A percentile compares a stretch with the other conserved stretches of the same genome.
phyloP scores from a whole-genome alignment of 2,113 vertebrate genomes.

The Sigmodon hispidus region DNA sequence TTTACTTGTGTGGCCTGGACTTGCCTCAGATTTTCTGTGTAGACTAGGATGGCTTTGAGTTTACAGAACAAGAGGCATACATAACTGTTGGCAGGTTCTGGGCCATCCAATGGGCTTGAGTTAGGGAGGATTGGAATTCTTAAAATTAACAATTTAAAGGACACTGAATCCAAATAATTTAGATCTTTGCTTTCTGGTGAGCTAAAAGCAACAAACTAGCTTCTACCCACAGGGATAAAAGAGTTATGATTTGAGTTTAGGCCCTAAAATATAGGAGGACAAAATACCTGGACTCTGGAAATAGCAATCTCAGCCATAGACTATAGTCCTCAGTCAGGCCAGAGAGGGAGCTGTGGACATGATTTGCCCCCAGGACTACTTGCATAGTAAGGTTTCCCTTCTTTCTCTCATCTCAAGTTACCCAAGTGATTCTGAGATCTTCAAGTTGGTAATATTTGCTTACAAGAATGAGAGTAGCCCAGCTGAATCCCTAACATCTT shows the following conservation, averaged over 20 bases:
- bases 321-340: neutral
- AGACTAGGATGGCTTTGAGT: neutral
- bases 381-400: neutral
- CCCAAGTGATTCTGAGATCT: neutral
- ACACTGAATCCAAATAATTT: neutral
- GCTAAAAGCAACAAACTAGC: neutral
- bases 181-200: neutral
- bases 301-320: neutral
- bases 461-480: neutral
- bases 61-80: neutral
- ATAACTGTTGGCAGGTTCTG: neutral
- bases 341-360: neutral
- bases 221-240: neutral
- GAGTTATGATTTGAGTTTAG: neutral
- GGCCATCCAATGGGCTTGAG: neutral
- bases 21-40: neutral
- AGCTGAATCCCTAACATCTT: neutral
- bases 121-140: neutral
- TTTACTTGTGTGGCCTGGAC: neutral
- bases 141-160: neutral
- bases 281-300: neutral
- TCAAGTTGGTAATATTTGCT: neutral
- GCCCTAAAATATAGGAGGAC: neutral
- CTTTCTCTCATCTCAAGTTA: neutral
- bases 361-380: neutral